Base-by-base conservation (phyloP, 2,113 vertebrate genomes). In the Fulmarus glacialis region DNA sequence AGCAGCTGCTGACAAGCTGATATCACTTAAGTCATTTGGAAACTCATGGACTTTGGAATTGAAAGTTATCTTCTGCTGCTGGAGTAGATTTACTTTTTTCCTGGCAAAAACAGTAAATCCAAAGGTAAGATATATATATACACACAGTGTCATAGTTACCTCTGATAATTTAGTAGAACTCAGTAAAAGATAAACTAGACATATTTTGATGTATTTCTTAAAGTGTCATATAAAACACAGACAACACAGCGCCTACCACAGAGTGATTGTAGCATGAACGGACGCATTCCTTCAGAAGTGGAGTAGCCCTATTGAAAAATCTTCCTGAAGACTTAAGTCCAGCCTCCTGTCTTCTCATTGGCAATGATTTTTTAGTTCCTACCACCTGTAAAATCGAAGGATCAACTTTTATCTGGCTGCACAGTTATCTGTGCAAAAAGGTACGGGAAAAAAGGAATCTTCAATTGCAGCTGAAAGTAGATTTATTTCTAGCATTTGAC, bases 401-500 rank as follows among this genome's bases (percentile, higher is more conserved):
- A 91, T 58, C 38, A 47, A 23, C 58, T 82, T 96, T 82, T 52
- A 56, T 68, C 58, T 42, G 52, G 17, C 16, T 79, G 60, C 38
- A 75, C 11, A 34, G 30, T 60, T 88, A 52, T 26, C 36, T 88
- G n/a, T n/a, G n/a, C n/a, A n/a, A n/a, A n/a, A n/a, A n/a, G n/a
- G n/a, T n/a, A n/a, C n/a, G n/a, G 24, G 40, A 23, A 71, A 58
- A 72, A 36, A 12, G 1, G 10, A 82, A 66, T 77, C 32, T 87
- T 90, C 77, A 84, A 38, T 60, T 92, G 56, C 50, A 81, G 45
- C 27, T 78, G 67, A 66, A 77, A 93, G 75, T 40, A 78, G 67
- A 78, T 89, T 71, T 89, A 82, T 82, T 95, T 87, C 47, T 85
- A 89, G 30, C 42, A n/a, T 74, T 87, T 89, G 84, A 74, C 64